Conservation (phyloP, 1,140 invertebrate genomes). For the Drosophila saltans region DNA sequence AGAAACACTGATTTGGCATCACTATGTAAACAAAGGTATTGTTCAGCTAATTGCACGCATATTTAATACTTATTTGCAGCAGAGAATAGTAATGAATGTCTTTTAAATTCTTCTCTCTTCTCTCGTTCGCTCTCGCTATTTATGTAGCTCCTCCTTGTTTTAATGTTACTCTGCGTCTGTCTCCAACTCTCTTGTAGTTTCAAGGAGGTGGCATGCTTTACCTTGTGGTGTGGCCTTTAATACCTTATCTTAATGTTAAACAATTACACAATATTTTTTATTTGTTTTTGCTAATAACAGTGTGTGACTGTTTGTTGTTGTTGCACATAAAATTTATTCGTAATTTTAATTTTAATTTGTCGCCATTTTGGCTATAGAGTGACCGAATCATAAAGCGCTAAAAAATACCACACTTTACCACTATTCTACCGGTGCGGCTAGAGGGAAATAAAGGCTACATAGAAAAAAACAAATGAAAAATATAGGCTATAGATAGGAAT, state of each 20-base stretch:
- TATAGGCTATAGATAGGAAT: too few relatives aligned
- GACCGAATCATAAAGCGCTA: neutral
- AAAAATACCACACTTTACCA: neutral
- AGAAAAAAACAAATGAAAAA: too few relatives aligned
- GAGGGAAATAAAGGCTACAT: neutral
- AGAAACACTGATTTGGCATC: neutral
- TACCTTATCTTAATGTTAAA: conserved; percentile 4
- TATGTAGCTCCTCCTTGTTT: conserved; percentile 73
- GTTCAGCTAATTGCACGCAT: neutral
- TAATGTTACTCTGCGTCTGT: conserved; percentile 53
- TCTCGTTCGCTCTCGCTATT: conserved; percentile 32
- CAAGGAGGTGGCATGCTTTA: conserved; percentile 15
- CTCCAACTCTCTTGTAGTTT: neutral
- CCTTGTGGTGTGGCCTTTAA: conserved; percentile 16
- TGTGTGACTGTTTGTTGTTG: conserved; percentile 14
- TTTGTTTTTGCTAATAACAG: conserved; percentile 20
- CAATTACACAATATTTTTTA: conserved; percentile 20
- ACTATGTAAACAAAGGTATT: neutral
- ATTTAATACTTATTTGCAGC: neutral
- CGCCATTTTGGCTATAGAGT: conserved; percentile 23
- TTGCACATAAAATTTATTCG: conserved; percentile 55
- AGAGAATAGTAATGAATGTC: neutral
- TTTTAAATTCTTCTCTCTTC: conserved; percentile 39
- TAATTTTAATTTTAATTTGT: conserved; percentile 36
- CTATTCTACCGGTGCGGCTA: neutral